Evolutionary conservation across 2,888 invertebrate species (phyloP), one percentile per base, ranked within the genome.

Genomic region (Leuctra nigra): DNA sequence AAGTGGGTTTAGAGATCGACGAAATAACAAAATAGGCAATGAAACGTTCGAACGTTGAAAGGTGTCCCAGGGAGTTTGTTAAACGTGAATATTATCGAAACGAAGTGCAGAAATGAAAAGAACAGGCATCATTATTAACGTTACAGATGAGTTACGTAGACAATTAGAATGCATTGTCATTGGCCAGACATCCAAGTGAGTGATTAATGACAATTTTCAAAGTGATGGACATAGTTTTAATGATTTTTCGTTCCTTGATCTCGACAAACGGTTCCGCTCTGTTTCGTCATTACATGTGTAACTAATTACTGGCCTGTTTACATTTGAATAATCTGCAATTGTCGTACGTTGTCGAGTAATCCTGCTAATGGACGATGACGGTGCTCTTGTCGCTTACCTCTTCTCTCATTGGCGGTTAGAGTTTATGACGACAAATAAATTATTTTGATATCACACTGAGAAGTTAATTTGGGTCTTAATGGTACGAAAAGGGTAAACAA

Each of bases 111-210:
- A 35, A 16, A 50, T 50, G 47, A 47, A 47, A 46, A 24, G 47
- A 47, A 24, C 47, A 23, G 16, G 47, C n/a, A 25, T 47, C 29
- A 25, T 47, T 47, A 47, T 47, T 24, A 47, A 14, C 50, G 53
- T 57, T 54, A 54, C 46, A 57, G 47, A 54, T 57, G 39, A 57
- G 47, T 47, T 48, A 35, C 46, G 47, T 25, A 29, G 47, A 47
- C 53, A 41, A 52, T 56, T 52, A 29, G 47, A 56, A 20, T 56
- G 53, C 57, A 53, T 53, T 57, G 57, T 47, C 53, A 57, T 46
- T 57, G 54, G 47, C 14, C 39, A 47, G 57, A 25, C 39, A 54
- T 35, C 53, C 46, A 53, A 54, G 47, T 48, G 53, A 57, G 57
- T 57, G 57, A 54, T 54, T 57, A 57, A 57, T 54, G 57, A 54